Base-by-base conservation (phyloP, 2,888 invertebrate genomes). In the Nematopogon swammerdamellus region DNA sequence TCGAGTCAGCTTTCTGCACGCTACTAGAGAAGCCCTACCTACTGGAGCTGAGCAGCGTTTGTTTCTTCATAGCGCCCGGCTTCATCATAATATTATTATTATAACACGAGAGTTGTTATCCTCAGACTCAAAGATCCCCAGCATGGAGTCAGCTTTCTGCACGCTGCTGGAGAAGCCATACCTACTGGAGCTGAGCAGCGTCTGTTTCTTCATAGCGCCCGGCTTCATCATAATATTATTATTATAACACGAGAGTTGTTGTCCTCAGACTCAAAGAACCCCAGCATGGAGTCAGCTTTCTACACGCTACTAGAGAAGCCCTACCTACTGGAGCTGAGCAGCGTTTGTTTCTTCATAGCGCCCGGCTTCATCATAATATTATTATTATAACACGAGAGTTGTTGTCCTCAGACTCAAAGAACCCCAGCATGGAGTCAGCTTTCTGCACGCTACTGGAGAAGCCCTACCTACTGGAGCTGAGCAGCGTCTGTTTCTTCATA, bases 401-500 rank as follows among this genome's bases (percentile, higher is more conserved):
- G n/a, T n/a, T 53, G 36, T 57, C 57, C 5, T 1, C 54, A 76
- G 76, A 64, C 1, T 77, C 76, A 0, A 74, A 76, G 8, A 77
- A 75, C 59, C 57, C 64, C 0, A 76, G 77, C 0, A 45, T 69
- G 54, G 70, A 92, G 63, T 92, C 92, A 0, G 92, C 91, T 0
- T 89, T 92, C 70, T 94, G 93, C 64, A 88, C 85, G 3, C 89
- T 92, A 86, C 71, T 88, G 62, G 70, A 75, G 55, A 63, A 72
- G 58, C 80, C 82, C 6, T 82, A 86, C 64, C 72, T 94, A 48
- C 90, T 91, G 63, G 92, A 94, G 70, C 67, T 91, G 51, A 92
- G 93, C 63, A 87, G 88, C 55, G 77, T 91, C 53, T 68, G 92
- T 50, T 94, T 95, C 73, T 95, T 95, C 76, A 79, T 93, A 43